Conservation (phyloP, 2,888 invertebrate genomes). For the Fragum whitleyi region DNA sequence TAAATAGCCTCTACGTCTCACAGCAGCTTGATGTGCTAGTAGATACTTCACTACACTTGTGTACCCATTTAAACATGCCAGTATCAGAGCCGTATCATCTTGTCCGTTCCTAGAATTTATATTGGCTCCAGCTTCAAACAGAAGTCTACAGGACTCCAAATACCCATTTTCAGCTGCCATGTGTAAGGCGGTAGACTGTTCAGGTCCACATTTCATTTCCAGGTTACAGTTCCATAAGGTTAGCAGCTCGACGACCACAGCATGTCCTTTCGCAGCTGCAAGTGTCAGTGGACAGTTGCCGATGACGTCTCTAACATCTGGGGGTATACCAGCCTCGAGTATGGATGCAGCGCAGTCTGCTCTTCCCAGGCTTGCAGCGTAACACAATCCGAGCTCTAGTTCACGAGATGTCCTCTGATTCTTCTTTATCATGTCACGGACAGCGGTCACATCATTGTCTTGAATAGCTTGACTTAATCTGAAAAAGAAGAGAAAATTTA, state of each 20-base stretch:
- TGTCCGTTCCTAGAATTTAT: constrained; percentile 75
- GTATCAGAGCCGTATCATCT: constrained; percentile 80
- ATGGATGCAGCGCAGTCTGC: constrained; percentile 71
- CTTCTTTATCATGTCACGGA: constrained; percentile 14
- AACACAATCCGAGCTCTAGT: constrained; percentile 65
- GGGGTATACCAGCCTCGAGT: constrained; percentile 71
- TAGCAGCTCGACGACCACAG: constrained; percentile 73
- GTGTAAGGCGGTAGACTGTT: constrained; percentile 78
- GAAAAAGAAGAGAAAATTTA: neutral
- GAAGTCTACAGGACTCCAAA: constrained; percentile 72
- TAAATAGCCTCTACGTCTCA: constrained; percentile 76
- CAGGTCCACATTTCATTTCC: constrained; percentile 66
- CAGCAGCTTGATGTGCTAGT: constrained; percentile 75
- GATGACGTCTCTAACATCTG: constrained; percentile 65
- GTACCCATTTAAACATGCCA: constrained; percentile 79
- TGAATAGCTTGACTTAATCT: constrained; percentile 14
- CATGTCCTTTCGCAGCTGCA: constrained; percentile 73
- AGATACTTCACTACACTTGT: constrained; percentile 78
- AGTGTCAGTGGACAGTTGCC: constrained; percentile 72
- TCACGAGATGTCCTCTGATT: constrained; percentile 30
- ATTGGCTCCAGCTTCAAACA: constrained; percentile 75
- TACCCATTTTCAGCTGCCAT: constrained; percentile 77
- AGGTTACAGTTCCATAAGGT: constrained; percentile 77
- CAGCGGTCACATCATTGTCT: constrained; percentile 19
- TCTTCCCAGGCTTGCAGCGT: constrained; percentile 66